These are phyloP conservation scores for Zaprionus capensis DNA, from an alignment of 1,140 invertebrate species.

Conservation along the genomic window DNA sequence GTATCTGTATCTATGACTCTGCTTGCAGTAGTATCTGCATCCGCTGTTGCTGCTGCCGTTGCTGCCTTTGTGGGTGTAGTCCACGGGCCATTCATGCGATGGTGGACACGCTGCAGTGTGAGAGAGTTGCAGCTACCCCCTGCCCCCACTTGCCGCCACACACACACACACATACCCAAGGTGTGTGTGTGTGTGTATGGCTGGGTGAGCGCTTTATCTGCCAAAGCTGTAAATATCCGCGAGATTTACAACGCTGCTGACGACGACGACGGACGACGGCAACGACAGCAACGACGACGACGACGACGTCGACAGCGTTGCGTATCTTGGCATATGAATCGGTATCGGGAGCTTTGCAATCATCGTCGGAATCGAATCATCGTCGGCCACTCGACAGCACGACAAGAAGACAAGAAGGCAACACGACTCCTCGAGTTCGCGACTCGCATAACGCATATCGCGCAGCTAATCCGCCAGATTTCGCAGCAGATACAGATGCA, in stretches of 20 bases:
- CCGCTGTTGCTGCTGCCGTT: conserved; percentile 15
- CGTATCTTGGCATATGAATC: conserved; percentile 59
- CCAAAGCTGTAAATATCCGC: conserved; percentile 80
- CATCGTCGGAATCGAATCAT: conserved; percentile 25
- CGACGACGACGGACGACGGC: conserved; percentile 25
- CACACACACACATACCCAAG: conserved; percentile 23
- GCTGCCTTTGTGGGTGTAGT: conserved; percentile 50
- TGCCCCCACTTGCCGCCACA: conserved; percentile 2
- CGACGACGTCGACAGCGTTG: conserved; percentile 28
- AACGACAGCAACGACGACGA: conserved; percentile 8
- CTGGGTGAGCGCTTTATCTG: conserved; percentile 61
- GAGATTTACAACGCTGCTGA: conserved; percentile 74
- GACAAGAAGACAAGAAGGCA: conserved; percentile 39
- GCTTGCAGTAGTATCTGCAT: neutral
- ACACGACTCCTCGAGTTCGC: conserved; percentile 48
- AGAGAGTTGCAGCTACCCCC: neutral
- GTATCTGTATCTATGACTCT: conserved; percentile 19
- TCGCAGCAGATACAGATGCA: conserved; percentile 27
- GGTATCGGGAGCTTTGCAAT: conserved; percentile 28
- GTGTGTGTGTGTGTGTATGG: conserved; percentile 6
- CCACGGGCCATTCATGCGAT: conserved; percentile 43
- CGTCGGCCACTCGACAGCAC: conserved; percentile 54
- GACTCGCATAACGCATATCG: conserved; percentile 48
- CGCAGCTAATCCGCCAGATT: conserved; percentile 51
- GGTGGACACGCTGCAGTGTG: conserved; percentile 39